phyloP scores from a whole-genome alignment of 2,888 invertebrate genomes.

The Ichneumon xanthorius region DNA sequence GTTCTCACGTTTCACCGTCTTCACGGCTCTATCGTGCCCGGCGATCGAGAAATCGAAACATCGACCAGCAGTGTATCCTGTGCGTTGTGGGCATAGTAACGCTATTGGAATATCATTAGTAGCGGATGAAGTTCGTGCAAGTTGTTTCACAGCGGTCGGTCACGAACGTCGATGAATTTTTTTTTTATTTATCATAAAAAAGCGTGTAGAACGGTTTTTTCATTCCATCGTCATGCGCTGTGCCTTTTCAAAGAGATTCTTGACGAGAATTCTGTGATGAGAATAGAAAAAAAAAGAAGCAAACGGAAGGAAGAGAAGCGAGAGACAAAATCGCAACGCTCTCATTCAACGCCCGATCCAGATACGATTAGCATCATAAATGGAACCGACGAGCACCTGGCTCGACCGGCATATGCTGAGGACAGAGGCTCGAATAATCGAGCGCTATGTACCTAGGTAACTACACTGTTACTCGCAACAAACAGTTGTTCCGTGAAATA shows the following conservation, averaged over 20 bases:
- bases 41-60: constrained; percentile 57
- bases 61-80: background rate
- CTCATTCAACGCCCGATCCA: constrained; percentile 33
- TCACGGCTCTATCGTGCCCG: constrained; percentile 37
- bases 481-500: constrained; percentile 37
- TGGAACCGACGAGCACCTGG: constrained; percentile 55
- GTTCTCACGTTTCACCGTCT: constrained; percentile 33
- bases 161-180: constrained; percentile 42
- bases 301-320: constrained; percentile 11
- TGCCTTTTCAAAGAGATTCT: constrained; percentile 26
- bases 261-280: constrained; percentile 2
- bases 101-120: constrained; percentile 17
- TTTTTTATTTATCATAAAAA: constrained; percentile 21
- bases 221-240: constrained; percentile 31
- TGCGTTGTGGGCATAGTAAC: background rate
- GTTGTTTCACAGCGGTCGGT: constrained; percentile 12
- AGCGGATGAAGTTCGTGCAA: constrained; percentile 16
- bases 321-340: constrained; percentile 39
- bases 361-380: constrained; percentile 58
- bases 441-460: background rate
- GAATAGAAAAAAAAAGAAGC: constrained; percentile 8
- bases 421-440: constrained; percentile 23
- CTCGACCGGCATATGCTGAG: constrained; percentile 39
- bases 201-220: constrained; percentile 42
- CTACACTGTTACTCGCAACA: background rate